phyloP scores from a whole-genome alignment of 2,888 invertebrate genomes.

The Capitulum mitella region DNA sequence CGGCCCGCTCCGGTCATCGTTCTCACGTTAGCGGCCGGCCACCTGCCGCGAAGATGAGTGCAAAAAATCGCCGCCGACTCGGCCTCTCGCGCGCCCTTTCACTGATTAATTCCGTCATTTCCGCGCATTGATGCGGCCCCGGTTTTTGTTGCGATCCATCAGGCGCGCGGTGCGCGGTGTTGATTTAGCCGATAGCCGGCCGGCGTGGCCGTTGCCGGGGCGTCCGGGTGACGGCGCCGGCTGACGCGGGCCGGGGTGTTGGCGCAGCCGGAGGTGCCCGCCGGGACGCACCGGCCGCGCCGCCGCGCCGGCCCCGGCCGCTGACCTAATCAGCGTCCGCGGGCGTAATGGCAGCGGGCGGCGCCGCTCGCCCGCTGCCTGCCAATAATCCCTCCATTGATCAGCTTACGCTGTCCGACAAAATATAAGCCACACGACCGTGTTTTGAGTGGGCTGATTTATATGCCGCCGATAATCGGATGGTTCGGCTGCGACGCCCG shows the following conservation, averaged over 20 bases:
- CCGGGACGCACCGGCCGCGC: too few species aligned
- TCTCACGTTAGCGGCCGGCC: slow-evolving; percentile 10
- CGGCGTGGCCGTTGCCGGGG: neutral
- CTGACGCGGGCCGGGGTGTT: too few species aligned
- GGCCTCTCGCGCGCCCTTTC: neutral
- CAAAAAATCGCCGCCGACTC: neutral
- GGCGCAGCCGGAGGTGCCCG: too few species aligned
- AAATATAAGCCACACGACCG: slow-evolving; percentile 19
- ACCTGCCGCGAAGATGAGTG: slow-evolving; percentile 23
- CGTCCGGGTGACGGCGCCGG: too few species aligned
- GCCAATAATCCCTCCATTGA: slow-evolving; percentile 5
- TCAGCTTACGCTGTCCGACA: slow-evolving; percentile 1
- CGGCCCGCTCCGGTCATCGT: slow-evolving; percentile 10
- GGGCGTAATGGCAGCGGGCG: neutral
- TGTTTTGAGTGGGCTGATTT: slow-evolving; percentile 22
- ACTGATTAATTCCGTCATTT: slow-evolving; percentile 24
- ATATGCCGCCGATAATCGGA: slow-evolving; percentile 17
- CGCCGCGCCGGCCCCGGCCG: too few species aligned
- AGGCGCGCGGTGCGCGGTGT: neutral
- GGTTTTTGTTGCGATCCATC: slow-evolving; percentile 20
- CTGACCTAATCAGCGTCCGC: neutral
- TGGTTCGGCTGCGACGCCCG: neutral
- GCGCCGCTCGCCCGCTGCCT: neutral
- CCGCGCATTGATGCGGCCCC: neutral
- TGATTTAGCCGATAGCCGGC: slow-evolving; percentile 10